phyloP scores from a whole-genome alignment of 2,113 vertebrate species.

The Sinocyclocheilus rhinocerous region DNA sequence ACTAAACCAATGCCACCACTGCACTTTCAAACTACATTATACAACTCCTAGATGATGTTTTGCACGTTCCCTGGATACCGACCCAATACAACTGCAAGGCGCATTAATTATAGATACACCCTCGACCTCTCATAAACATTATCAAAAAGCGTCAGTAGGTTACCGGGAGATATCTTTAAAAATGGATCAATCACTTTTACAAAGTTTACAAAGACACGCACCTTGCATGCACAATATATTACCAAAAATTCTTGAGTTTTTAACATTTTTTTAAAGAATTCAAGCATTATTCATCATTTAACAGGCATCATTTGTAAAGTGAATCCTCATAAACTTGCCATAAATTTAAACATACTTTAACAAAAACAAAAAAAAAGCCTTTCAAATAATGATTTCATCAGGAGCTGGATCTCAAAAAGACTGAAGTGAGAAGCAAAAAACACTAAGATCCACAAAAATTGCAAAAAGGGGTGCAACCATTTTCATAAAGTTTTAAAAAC shows the following conservation, averaged over 20 bases:
- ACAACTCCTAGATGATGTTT: background rate
- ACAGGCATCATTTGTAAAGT: too few species aligned
- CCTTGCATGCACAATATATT: background rate
- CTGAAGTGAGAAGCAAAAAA: background rate
- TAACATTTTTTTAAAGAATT: background rate
- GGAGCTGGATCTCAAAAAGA: background rate
- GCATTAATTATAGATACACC: background rate
- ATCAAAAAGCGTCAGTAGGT: background rate
- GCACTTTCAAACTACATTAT: background rate
- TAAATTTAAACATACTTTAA: too few species aligned
- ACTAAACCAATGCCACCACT: background rate
- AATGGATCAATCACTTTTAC: background rate
- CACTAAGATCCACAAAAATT: background rate
- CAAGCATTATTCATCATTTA: too few species aligned
- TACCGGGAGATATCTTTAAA: background rate
- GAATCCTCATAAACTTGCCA: too few species aligned
- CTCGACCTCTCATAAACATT: constrained; percentile 1
- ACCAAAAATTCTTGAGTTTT: background rate
- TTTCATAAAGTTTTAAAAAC: background rate
- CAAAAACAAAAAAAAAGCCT: too few species aligned
- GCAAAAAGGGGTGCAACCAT: background rate
- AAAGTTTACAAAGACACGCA: background rate
- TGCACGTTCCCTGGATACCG: background rate
- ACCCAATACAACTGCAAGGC: background rate
- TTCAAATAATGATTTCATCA: too few species aligned